Evolutionary conservation across 1,140 invertebrate species (phyloP).

Genomic region (Capitella teleta): DNA sequence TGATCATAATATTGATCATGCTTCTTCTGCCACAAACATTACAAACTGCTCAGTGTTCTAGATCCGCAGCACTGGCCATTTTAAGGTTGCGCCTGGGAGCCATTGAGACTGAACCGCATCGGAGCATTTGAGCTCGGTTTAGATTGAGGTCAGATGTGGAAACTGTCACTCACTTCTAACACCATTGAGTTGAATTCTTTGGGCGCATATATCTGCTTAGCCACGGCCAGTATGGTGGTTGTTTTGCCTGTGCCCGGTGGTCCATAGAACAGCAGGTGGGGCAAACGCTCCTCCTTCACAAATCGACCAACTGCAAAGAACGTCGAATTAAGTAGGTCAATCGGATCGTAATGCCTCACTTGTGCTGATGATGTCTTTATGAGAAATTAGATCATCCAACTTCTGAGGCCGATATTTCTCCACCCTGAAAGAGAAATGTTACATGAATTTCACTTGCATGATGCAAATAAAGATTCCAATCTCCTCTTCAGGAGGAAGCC

Average conservation of each 20-base stretch:
- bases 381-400: conserved; percentile 87
- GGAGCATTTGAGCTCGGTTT: no score
- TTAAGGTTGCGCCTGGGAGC: no score
- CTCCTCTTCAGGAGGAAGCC: no score
- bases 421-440: conserved; percentile 53
- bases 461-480: background rate
- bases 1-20: no score
- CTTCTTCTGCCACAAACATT: no score
- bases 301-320: conserved; percentile 75
- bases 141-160: no score
- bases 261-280: conserved; percentile 95
- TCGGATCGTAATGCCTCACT: conserved; percentile 53
- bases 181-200: conserved; percentile 81
- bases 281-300: conserved; percentile 81
- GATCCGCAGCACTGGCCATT: no score
- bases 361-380: conserved; percentile 92
- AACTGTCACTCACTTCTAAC: conserved; percentile 43
- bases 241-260: conserved; percentile 98
- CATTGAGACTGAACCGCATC: no score
- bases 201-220: conserved; percentile 79
- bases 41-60: no score
- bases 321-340: background rate
- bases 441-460: background rate
- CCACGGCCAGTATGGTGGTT: conserved; percentile 93
- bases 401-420: conserved; percentile 92